Base-by-base conservation (phyloP, 2,888 invertebrate species). In the Clistopyga incitator region DNA sequence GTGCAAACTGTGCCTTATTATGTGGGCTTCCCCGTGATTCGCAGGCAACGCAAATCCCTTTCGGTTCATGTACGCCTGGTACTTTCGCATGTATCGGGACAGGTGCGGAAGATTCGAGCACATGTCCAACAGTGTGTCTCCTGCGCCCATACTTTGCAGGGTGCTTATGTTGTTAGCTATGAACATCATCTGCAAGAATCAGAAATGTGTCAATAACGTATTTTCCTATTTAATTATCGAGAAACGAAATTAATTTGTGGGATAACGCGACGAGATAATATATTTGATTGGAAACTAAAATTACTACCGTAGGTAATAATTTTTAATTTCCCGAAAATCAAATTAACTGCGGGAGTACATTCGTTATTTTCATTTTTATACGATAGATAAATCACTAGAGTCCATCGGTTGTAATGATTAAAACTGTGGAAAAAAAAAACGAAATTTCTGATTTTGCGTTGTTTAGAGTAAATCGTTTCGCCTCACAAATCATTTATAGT, bases 101-200 rank as follows among this genome's bases (percentile, higher is more conserved):
- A 96, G 94, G 85, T 95, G 94, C 0, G 97, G 97, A 90, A 98
- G 94, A 84, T 95, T 95, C 3, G 96, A 94, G 91, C 98, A 98
- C 86, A 98, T 96, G 88, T 97, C 96, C 54, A 98, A 94, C 78
- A 98, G 94, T 13, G 96, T 96, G 88, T 97, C 96, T 38, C 97
- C 97, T 0, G 97, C 98, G 88, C 97, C 95, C 84, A 98, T 94
- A 87, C 96, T 95, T 94, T 97, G 97, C 75, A 99, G 94, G 87
- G 95, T 95, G 47, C 96, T 95, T 3, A 96, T 95, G 92, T 98
- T 98, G 74, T 97, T 96, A 81, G 96, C 95, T 78, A 96, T 94
- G 89, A 98, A 96, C 93, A 97, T 95, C 91, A 96, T 96, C 97
- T 97, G 92, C 52, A 93, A 93, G 87, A 67, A 77, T 65, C 20